Evolutionary conservation across 2,797 vertebrate genomes (phyloP).

Genomic region (Luscinia luscinia): DNA sequence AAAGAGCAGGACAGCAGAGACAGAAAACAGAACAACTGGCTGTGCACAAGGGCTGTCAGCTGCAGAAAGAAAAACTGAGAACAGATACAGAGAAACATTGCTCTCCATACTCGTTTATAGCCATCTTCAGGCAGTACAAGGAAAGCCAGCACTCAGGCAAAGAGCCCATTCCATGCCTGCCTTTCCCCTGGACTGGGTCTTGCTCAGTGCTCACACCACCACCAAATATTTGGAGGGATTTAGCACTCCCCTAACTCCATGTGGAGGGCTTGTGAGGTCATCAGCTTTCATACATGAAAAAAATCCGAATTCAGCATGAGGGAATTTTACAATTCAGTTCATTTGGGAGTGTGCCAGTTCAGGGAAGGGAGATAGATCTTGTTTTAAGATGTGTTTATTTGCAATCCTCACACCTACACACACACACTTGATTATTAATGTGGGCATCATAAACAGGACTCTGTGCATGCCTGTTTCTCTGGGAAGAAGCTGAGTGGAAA

Average conservation of each 20-base stretch:
- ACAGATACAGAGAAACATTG: background rate
- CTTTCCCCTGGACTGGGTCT: background rate
- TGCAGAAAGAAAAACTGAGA: background rate
- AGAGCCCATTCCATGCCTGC: background rate
- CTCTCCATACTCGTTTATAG: background rate
- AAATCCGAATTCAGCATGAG: background rate
- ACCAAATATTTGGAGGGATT: background rate
- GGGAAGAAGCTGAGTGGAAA: background rate
- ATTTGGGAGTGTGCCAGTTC: background rate
- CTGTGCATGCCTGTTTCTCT: background rate
- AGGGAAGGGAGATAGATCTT: conserved; percentile 18
- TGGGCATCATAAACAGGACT: background rate
- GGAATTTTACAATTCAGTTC: background rate
- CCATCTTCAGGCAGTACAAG: background rate
- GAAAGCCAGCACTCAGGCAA: background rate
- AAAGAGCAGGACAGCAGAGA: background rate
- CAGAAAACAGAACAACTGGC: conserved; percentile 6
- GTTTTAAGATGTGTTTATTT: conserved; percentile 61
- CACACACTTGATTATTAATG: background rate
- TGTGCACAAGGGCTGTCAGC: background rate
- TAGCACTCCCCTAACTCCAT: background rate
- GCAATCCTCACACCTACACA: conserved; percentile 10
- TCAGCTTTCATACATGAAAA: background rate
- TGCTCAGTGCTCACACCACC: background rate
- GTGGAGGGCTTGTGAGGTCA: background rate